Base-by-base conservation (phyloP, 2,113 vertebrate species). In the Trinectes maculatus region DNA sequence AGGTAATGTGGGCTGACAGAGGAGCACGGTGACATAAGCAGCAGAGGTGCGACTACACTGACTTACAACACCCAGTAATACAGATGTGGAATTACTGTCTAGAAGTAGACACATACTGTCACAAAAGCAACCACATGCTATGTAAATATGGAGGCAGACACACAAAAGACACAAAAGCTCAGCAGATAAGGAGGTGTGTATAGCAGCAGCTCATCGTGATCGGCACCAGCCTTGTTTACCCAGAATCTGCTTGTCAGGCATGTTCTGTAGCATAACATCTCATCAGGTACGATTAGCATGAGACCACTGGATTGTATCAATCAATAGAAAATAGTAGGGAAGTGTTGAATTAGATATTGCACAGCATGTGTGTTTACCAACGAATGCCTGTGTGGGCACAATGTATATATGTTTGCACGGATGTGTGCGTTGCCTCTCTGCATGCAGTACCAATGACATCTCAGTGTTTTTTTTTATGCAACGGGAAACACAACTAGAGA, bases 1-100 rank as follows among this genome's bases (percentile, higher is more conserved):
- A 73, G 84, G 74, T 89, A 85, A 91, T 88, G 83, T 75, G 77
- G 79, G 72, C 80, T 89, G 88, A 89, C 89, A 90, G 82, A 77
- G 34, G 80, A 80, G 71, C 66, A 57, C 63, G 37, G 56, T 33
- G 29, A 59, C 74, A 64, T 18, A 62, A 75, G 71, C 42, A 72
- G 72, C 44, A 76, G 63, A 77, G 40, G 57, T 39, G 33, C 39
- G 21, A 33, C 52, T 47, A 55, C 53, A 44, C 37, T 60, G 52
- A 73, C 57, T 25, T 62, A 44, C n/a, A 56, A 24, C 40, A 51
- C 26, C 31, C 31, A 49, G 63, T 47, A 33, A 71, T 58, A 55
- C 25, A 58, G 44, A 62, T 43, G 24, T 37, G 60, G n/a, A 49
- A 46, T 42, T 37, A 40, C 33, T 0, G 6, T 66, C 8, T 13